Evolutionary conservation across 2,888 invertebrate species (phyloP).

Genomic region (Apodemia zela): DNA sequence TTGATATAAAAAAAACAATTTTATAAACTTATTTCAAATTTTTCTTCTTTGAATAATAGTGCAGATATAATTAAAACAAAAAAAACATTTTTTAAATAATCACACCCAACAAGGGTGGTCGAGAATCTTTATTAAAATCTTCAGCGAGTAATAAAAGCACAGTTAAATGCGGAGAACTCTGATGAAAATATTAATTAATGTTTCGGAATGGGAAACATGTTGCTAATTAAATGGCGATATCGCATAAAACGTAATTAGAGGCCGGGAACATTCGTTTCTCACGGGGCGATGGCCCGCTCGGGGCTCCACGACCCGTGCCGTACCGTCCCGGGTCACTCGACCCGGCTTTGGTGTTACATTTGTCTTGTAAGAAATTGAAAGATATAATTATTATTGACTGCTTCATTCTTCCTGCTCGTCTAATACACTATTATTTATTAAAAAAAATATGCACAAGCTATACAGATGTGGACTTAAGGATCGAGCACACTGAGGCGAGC

Average conservation of each 20-base stretch:
- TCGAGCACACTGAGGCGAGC: too few relatives aligned
- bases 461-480: too few relatives aligned
- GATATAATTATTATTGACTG: neutral
- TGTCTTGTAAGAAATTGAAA: neutral
- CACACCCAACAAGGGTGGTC: conserved; percentile 72
- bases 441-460: too few relatives aligned
- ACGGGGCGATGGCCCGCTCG: conserved; percentile 52
- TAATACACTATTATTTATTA: too few relatives aligned
- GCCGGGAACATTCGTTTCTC: conserved; percentile 73
- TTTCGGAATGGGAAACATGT: conserved; percentile 77
- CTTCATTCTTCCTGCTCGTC: too few relatives aligned
- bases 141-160: conserved; percentile 76
- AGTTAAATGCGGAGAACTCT: conserved; percentile 76
- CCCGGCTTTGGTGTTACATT: neutral
- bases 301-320: conserved; percentile 38
- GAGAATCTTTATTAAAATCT: conserved; percentile 79
- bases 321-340: conserved; percentile 36
- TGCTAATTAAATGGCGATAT: conserved; percentile 80
- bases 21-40: too few relatives aligned
- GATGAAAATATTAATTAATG: conserved; percentile 80
- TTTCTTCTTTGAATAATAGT: too few relatives aligned
- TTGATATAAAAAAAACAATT: too few relatives aligned
- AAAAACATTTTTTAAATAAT: conserved; percentile 31
- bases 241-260: conserved; percentile 79
- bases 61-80: too few relatives aligned